Evolutionary conservation across 2,797 vertebrate genomes (phyloP), one percentile per base, ranked within the genome.

Genomic region (Phrynocephalus vlangalii): DNA sequence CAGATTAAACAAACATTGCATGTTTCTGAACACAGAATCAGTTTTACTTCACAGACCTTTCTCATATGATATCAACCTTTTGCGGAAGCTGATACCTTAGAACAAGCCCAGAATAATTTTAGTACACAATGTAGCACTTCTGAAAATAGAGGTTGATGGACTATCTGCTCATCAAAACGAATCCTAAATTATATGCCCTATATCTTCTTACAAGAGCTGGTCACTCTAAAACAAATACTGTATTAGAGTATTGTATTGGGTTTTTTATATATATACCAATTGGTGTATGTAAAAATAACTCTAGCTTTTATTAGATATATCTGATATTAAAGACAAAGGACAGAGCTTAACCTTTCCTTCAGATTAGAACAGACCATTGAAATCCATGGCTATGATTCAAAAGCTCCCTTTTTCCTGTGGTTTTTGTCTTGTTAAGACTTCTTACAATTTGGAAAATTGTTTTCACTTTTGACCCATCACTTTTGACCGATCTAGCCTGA

Each of bases 371-470:
- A n/a, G 60, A 33, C 80, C 78, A 86, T 72, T 63, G 52, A 80
- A 72, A 63, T 80, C 38, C 68, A 80, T 72, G 85, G 30, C 52
- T n/a, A 20, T n/a, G 16, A 86, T 80, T 86, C 84, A 79, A 79
- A 85, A 26, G 15, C 16, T 50, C 33, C 15, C 48, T 60, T 60
- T 86, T 70, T 48, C 33, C 50, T 48, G 24, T 72, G 78, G 13
- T 28, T 79, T 44, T 80, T 80, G 85, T 80, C 85, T 72, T 80
- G 80, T 86, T 63, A 80, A 80, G n/a, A 20, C 85, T 80, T 22
- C 9, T 83, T 72, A 80, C 80, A 86, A 86, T 86, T 73, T 56
- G 68, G 68, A 63, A 80, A 86, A 63, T 80, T 72, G 18, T 72
- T 86, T 80, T 71, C 33, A 30, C 68, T 73, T 86, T 80, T 86